Percentiles rank a stretch among this genome's conserved stretches.
Evolutionary conservation across 1,140 invertebrate species (phyloP).

Genomic region (Anastatus disparis): DNA sequence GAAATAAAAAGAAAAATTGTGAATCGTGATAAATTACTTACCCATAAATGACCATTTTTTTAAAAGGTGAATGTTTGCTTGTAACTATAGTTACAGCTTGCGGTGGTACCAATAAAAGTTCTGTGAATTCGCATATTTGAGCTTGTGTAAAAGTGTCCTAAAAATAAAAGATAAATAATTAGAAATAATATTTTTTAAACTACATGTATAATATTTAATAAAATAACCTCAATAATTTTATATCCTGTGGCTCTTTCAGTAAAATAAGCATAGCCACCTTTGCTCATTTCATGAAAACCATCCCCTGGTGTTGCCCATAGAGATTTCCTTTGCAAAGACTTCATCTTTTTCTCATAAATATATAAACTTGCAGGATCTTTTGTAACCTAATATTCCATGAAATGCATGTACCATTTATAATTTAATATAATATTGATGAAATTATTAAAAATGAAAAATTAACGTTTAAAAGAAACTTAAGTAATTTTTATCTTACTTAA

Average conservation of each 20-base stretch:
- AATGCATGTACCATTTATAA: too few relatives aligned
- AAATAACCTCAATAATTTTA: constrained; percentile 65
- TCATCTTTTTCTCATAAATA: constrained; percentile 66
- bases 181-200: too few relatives aligned
- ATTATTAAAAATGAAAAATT: too few relatives aligned
- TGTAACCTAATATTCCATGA: too few relatives aligned
- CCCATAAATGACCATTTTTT: constrained; percentile 56
- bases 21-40: constrained; percentile 39
- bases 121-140: constrained; percentile 55
- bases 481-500: too few relatives aligned
- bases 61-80: constrained; percentile 55
- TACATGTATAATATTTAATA: neutral
- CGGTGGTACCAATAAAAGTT: constrained; percentile 46
- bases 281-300: constrained; percentile 59
- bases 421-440: too few relatives aligned
- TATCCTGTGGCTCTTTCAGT: constrained; percentile 70
- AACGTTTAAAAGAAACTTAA: too few relatives aligned
- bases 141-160: constrained; percentile 53
- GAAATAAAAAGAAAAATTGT: too few relatives aligned
- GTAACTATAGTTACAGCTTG: constrained; percentile 45
- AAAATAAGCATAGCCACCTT: constrained; percentile 70
- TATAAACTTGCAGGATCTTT: constrained; percentile 50
- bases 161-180: neutral
- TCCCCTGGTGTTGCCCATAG: constrained; percentile 47
- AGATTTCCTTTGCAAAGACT: constrained; percentile 23